Percentiles rank a stretch among this genome's conserved stretches.
phyloP scores from a whole-genome alignment of 2,888 invertebrate genomes.

The Tetragonula carbonaria region DNA sequence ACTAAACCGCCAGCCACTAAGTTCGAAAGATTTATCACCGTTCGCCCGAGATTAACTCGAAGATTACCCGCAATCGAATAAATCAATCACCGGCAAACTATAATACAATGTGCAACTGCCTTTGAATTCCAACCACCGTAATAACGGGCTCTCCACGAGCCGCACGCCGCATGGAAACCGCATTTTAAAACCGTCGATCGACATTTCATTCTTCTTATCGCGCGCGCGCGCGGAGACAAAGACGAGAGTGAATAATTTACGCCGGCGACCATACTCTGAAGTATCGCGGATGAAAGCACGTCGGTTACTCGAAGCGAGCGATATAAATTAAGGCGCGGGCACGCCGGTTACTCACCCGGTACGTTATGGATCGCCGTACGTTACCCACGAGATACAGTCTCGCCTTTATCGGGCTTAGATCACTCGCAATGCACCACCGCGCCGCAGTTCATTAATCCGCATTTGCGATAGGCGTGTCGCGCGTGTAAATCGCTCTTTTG shows the following conservation, averaged over 20 bases:
- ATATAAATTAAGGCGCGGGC: slow-evolving; percentile 72
- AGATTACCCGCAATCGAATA: neutral
- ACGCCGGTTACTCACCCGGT: slow-evolving; percentile 51
- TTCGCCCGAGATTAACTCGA: neutral
- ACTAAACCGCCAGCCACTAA: neutral
- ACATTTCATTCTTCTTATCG: slow-evolving; percentile 5
- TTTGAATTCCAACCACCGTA: neutral
- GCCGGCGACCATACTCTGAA: slow-evolving; percentile 46
- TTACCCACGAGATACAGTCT: slow-evolving; percentile 62
- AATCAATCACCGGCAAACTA: neutral
- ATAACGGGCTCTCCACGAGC: neutral
- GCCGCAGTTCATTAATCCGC: slow-evolving; percentile 76
- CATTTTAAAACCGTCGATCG: neutral
- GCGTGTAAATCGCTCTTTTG: slow-evolving; percentile 54
- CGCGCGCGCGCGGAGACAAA: neutral
- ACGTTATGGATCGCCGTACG: slow-evolving; percentile 61
- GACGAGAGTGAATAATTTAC: slow-evolving; percentile 43
- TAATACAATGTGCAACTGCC: neutral
- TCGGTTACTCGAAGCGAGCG: slow-evolving; percentile 64
- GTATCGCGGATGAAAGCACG: slow-evolving; percentile 75
- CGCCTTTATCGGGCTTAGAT: slow-evolving; percentile 78
- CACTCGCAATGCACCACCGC: slow-evolving; percentile 73
- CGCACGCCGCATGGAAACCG: too few species aligned
- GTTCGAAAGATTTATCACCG: neutral
- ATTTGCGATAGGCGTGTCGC: slow-evolving; percentile 72